These are phyloP conservation scores for Actinia equina DNA, from an alignment of 64 coral and sea anemone species.

Conservation along the genomic window DNA sequence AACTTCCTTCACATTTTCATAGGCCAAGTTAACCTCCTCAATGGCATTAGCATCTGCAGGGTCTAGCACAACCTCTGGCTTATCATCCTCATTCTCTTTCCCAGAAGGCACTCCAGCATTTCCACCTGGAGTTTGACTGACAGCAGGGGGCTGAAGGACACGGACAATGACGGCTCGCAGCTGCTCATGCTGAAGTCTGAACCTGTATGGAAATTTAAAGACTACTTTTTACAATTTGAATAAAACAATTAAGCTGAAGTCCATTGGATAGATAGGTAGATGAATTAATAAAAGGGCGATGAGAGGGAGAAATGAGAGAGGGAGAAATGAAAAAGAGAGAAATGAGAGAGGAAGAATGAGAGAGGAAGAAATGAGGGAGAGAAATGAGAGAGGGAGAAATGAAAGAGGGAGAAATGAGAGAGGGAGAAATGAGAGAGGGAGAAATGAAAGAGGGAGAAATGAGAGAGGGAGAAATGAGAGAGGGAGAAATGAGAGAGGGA, in stretches of 20 bases:
- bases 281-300: too few species aligned
- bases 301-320: too few species aligned
- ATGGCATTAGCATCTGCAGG: slow-evolving; percentile 94
- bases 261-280: too few species aligned
- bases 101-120: not conserved
- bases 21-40: slow-evolving; percentile 88
- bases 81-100: slow-evolving; percentile 72
- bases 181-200: slow-evolving; percentile 97
- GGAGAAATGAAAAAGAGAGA: too few species aligned
- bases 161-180: slow-evolving; percentile 92
- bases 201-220: slow-evolving; percentile 46
- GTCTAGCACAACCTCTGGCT: slow-evolving; percentile 62
- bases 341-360: too few species aligned
- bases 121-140: slow-evolving; percentile 79
- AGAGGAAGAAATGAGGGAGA: too few species aligned
- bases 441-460: too few species aligned
- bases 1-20: slow-evolving; percentile 96
- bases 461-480: too few species aligned
- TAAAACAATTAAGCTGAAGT: not conserved
- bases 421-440: too few species aligned
- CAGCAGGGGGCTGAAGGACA: slow-evolving; percentile 80
- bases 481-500: too few species aligned
- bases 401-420: too few species aligned
- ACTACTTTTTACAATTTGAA: not conserved
- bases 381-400: too few species aligned